Evolutionary conservation across 2,797 vertebrate species (phyloP).

Genomic region (Sebastes melanostomus): DNA sequence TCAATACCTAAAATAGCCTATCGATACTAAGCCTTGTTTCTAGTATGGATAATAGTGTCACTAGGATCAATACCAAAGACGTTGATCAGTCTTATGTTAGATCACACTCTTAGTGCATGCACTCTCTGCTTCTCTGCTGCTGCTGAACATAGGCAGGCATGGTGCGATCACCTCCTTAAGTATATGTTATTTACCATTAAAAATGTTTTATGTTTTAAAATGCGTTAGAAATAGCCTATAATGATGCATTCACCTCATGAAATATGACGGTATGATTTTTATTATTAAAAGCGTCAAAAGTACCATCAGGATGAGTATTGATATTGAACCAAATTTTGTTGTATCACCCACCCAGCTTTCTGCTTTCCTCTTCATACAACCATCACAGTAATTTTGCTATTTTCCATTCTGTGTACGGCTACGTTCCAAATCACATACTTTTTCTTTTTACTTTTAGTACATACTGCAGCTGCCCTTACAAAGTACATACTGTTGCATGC

Average conservation of each 20-base stretch:
- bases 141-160: not conserved
- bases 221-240: not conserved
- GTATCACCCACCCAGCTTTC: not conserved
- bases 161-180: not conserved
- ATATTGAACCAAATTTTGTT: not conserved
- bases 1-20: not conserved
- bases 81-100: not conserved
- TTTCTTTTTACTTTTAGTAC: too few species aligned
- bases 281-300: rapidly evolving
- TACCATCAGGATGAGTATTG: not conserved
- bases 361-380: not conserved
- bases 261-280: not conserved
- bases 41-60: not conserved
- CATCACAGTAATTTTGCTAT: not conserved
- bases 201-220: not conserved
- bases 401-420: too few species aligned
- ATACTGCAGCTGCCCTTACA: too few species aligned
- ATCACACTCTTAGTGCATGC: not conserved
- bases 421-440: too few species aligned
- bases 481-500: too few species aligned
- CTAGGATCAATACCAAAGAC: not conserved
- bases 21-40: not conserved
- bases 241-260: not conserved
- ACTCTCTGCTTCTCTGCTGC: not conserved
- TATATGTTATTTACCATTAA: not conserved